These are phyloP conservation scores for Nanorana parkeri DNA, from an alignment of 2,113 vertebrate genomes.

Conservation along the genomic window DNA sequence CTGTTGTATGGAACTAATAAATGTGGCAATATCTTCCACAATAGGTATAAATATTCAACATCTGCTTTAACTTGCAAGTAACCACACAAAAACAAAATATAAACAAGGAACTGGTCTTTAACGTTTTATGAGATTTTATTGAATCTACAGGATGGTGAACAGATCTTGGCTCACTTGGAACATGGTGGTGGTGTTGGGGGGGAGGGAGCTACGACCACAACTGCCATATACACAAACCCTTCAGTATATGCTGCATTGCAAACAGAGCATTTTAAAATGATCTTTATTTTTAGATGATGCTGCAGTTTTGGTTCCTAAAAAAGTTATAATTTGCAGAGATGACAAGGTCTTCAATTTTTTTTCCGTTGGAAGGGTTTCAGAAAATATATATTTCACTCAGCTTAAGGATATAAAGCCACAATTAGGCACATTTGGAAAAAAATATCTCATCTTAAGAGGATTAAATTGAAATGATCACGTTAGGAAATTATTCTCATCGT, in stretches of 20 bases:
- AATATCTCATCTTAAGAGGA: conserved; percentile 49
- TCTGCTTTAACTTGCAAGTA: no score
- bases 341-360: conserved; percentile 3
- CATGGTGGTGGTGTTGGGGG: no score
- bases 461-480: conserved; percentile 39
- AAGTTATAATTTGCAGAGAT: conserved; percentile 15
- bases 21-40: no score
- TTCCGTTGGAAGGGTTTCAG: conserved; percentile 25
- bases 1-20: no score
- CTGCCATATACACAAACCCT: no score
- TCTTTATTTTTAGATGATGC: background rate
- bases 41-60: no score
- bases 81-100: no score
- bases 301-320: background rate
- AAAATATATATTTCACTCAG: conserved; percentile 39
- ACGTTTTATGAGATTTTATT: no score
- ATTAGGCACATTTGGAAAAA: conserved; percentile 43
- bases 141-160: no score
- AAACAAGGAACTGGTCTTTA: no score
- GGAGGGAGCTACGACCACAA: no score
- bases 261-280: background rate
- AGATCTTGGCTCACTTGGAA: no score
- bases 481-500: conserved; percentile 19
- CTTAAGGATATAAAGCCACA: conserved; percentile 39
- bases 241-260: background rate